Evolutionary conservation across 2,888 invertebrate genomes (phyloP).

Genomic region (Trachelus tabidus): DNA sequence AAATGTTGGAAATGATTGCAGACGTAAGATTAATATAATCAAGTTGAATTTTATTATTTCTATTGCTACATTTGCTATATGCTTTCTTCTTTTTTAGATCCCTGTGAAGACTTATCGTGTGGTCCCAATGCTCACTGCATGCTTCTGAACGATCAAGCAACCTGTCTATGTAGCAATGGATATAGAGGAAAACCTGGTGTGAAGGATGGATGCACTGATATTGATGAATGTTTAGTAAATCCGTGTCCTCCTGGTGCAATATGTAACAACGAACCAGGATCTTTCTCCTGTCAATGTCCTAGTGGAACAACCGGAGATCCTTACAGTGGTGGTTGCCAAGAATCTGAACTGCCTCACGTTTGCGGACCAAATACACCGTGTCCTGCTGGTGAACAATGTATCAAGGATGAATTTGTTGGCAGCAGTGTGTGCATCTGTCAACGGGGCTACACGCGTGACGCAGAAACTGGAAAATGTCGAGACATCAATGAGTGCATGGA

Average conservation of each 20-base stretch:
- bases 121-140: conserved; percentile 91
- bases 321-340: conserved; percentile 80
- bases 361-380: conserved; percentile 84
- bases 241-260: conserved; percentile 88
- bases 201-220: conserved; percentile 82
- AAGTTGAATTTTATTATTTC: neutral
- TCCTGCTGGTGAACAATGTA: conserved; percentile 86
- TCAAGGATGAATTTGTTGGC: conserved; percentile 78
- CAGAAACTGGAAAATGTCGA: conserved; percentile 79
- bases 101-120: conserved; percentile 87
- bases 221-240: conserved; percentile 86
- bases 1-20: conserved; percentile 90
- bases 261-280: conserved; percentile 89
- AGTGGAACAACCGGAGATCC: conserved; percentile 84
- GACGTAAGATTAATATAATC: conserved; percentile 74
- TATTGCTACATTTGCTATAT: neutral
- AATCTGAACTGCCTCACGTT: conserved; percentile 73
- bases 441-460: conserved; percentile 85
- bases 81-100: conserved; percentile 73
- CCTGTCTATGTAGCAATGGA: conserved; percentile 86
- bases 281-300: conserved; percentile 89
- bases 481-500: conserved; percentile 89
- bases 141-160: conserved; percentile 83
- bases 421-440: conserved; percentile 90
- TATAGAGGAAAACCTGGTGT: conserved; percentile 78